Evolutionary conservation across 1,140 invertebrate genomes (phyloP), one percentile per base, ranked within the genome.

Genomic region (Drosophila orosa): DNA sequence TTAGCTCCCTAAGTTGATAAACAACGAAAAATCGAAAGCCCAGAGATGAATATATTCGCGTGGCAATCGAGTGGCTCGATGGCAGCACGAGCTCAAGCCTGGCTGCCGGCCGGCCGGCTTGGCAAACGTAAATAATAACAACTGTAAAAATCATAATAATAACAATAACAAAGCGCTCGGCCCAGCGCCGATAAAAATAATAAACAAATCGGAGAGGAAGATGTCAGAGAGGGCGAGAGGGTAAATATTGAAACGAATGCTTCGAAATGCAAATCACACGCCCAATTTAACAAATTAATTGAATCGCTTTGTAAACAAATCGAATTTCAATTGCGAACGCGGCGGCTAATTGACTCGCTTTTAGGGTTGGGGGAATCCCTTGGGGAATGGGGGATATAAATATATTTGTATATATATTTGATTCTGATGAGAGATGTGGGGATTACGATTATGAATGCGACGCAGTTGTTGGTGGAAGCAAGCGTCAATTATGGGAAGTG

Each of bases 231-330:
- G 29, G 5, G 5, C 17, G n/a, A 12, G 15, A 4, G 37, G 24
- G 9, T 48, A 78, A 40, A 40, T 31, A 69, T 45, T 68, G 47
- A 74, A 78, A 58, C 57, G 48, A 25, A 3, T 13, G 24, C 59
- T 78, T 74, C 27, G 54, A 57, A 63, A 74, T 65, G 58, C 74
- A 65, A 57, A 69, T 58, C 68, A 83, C 62, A 62, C 62, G 58
- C 54, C 47, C 74, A 61, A 63, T 61, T 61, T 83, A 75, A 82
- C 63, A 65, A 79, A 71, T 71, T 66, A 78, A 75, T 78, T 69
- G 69, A 68, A 63, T 19, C 59, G 57, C 54, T 54, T 60, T 74
- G 79, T 66, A 65, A 81, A 77, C 65, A 72, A 67, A 63, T 82
- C 35, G 59, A 56, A 37, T 52, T 39, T 33, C 55, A 42, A 50